Evolutionary conservation across 2,797 vertebrate genomes (phyloP), one percentile per base, ranked within the genome.

Genomic region (Sphaeramia orbicularis): DNA sequence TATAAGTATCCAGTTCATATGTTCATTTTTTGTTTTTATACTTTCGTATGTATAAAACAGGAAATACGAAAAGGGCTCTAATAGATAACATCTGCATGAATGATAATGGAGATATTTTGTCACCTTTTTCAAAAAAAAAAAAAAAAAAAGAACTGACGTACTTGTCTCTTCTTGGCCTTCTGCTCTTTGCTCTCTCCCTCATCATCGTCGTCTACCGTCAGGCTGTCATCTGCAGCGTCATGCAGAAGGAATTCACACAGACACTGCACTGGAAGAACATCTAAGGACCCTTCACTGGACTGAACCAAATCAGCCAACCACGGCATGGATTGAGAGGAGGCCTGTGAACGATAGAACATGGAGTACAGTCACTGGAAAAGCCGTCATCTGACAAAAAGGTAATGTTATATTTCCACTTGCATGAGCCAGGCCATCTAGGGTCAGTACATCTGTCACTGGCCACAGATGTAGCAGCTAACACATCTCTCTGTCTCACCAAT

Each of bases 261-360:
- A 76, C 98, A 99, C 86, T 99, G 98, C 72, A 99, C 98, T 0
- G 98, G 98, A 15, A 99, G 94, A 76, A 99, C 97, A 0, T 99
- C 98, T 90, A 99, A 86, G 37, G 98, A 99, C 0, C 98, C 98
- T 78, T 99, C 98, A 0, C 97, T 99, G 74, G 98, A 99, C 89
- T 99, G 97, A 50, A 99, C 98, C 77, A 99, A 87, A 74, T 99
- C 98, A 0, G 98, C 98, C 81, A 99, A 86, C 98, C 98, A 99
- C 0, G 98, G 98, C 98, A 99, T 99, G 50, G 98, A 99, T 90
- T 99, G 98, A 0, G 98, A 99, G 0, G 98, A 99, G 6, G 97
- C 97, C 98, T 99, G 84, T n/a, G 7, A 55, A 40, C 41, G 49
- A 60, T 41, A 36, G 5, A 14, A 40, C 47, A 52, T 9, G 43